A percentile compares a stretch with the other conserved stretches of the same genome.
phyloP scores from a whole-genome alignment of 1,140 invertebrate genomes.

The Zaprionus ghesquierei region DNA sequence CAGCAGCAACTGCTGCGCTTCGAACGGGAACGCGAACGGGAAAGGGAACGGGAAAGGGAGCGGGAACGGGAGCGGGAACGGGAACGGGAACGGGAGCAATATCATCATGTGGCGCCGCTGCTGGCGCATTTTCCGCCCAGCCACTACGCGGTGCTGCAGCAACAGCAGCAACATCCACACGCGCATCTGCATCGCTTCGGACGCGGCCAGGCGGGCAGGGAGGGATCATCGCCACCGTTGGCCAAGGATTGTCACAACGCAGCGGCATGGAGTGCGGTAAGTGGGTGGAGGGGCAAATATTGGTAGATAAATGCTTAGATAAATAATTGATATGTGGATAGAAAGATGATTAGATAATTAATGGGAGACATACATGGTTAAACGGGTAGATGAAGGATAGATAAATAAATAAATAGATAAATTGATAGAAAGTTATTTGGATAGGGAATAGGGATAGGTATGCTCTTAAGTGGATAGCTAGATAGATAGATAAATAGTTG shows the following conservation, averaged over 20 bases:
- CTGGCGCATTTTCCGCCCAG: conserved; percentile 70
- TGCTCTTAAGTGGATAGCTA: too few relatives aligned
- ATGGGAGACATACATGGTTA: too few relatives aligned
- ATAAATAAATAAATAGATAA: too few relatives aligned
- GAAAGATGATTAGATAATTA: too few relatives aligned
- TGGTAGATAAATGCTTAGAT: neutral
- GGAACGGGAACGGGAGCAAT: conserved; percentile 50
- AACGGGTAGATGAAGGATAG: too few relatives aligned
- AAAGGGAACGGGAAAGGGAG: conserved; percentile 44
- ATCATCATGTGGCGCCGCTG: conserved; percentile 60
- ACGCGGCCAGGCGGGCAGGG: conserved; percentile 15
- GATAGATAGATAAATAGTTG: too few relatives aligned
- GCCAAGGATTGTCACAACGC: conserved; percentile 25
- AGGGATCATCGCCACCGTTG: conserved; percentile 24
- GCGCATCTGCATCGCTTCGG: conserved; percentile 32
- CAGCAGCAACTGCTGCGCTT: conserved; percentile 72
- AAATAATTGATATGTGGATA: neutral
- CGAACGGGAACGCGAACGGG: conserved; percentile 55
- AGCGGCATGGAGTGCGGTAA: conserved; percentile 32
- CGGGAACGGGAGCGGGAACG: conserved; percentile 42
- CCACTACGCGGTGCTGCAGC: conserved; percentile 62
- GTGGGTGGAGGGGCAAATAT: neutral
- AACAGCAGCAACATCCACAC: conserved; percentile 46
- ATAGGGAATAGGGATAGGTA: too few relatives aligned
- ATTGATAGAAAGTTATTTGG: too few relatives aligned